These are phyloP conservation scores for Chloropsis cyanopogon DNA, from an alignment of 2,113 vertebrate genomes.

Conservation along the genomic window DNA sequence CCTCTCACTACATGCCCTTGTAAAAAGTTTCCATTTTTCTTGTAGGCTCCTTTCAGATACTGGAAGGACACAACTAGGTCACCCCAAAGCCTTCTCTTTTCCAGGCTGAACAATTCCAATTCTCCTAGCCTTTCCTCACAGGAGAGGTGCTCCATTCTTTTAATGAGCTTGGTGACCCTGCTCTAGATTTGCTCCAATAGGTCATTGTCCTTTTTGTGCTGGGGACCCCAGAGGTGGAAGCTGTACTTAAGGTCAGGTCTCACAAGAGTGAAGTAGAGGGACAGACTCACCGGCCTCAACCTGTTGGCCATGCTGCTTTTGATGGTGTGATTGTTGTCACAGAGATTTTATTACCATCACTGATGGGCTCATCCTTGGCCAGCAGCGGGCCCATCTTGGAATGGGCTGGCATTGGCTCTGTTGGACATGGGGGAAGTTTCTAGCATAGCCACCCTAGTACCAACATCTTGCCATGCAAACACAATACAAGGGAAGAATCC, in stretches of 20 bases:
- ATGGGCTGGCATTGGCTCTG: neutral
- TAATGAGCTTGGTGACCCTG: neutral
- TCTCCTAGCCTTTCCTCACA: neutral
- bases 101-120: neutral
- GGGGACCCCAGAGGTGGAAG: neutral
- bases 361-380: neutral
- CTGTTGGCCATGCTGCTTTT: neutral
- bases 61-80: neutral
- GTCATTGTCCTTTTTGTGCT: neutral
- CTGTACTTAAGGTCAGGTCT: neutral
- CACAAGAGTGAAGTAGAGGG: neutral
- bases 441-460: neutral
- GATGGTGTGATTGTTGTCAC: neutral
- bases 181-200: neutral
- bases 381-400: neutral
- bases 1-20: neutral
- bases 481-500: neutral
- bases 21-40: neutral
- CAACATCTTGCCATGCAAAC: neutral
- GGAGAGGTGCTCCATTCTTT: neutral
- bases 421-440: neutral
- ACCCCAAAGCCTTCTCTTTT: neutral
- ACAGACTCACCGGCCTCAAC: neutral
- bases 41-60: neutral
- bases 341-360: neutral